Conservation (phyloP, 2,113 vertebrate species). For the Sinocyclocheilus maitianheensis region DNA sequence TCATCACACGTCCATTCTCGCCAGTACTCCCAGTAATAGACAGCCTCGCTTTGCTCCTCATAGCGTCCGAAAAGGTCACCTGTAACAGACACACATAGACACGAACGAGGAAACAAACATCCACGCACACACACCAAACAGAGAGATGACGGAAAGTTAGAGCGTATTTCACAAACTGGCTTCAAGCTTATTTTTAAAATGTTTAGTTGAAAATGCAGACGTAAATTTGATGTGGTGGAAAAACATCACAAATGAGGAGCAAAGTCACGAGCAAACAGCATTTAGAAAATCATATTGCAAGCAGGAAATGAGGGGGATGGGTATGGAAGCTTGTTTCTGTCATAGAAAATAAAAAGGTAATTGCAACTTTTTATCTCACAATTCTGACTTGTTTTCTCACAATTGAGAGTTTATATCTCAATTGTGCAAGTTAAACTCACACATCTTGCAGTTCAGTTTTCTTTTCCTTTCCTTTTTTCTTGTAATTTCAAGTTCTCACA, state of each 20-base stretch:
- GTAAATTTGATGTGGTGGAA: conserved; percentile 64
- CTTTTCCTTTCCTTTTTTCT: too few relatives aligned
- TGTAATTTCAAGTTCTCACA: too few relatives aligned
- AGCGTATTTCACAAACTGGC: conserved; percentile 8
- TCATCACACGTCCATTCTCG: conserved; percentile 97
- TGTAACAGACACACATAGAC: conserved; percentile 66
- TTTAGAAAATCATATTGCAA: conserved; percentile 10
- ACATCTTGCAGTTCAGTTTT: too few relatives aligned
- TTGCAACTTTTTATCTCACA: neutral
- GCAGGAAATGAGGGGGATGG: conserved; percentile 47
- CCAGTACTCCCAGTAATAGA: conserved; percentile 98
- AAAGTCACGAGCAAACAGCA: conserved; percentile 1
- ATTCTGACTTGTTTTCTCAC: neutral
- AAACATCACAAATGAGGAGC: conserved; percentile 38
- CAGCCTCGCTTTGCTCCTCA: conserved; percentile 96
- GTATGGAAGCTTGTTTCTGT: neutral
- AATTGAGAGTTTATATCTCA: neutral
- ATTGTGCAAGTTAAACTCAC: neutral
- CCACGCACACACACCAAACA: conserved; percentile 63
- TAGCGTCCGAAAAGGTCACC: conserved; percentile 94
- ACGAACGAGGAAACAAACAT: conserved; percentile 43
- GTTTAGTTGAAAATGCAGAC: conserved; percentile 63
- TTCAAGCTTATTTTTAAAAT: conserved; percentile 53
- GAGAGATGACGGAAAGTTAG: conserved; percentile 64
- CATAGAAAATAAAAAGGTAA: neutral